phyloP scores from a whole-genome alignment of 92 coral and sea anemone genomes.

The Phenganax marumi region DNA sequence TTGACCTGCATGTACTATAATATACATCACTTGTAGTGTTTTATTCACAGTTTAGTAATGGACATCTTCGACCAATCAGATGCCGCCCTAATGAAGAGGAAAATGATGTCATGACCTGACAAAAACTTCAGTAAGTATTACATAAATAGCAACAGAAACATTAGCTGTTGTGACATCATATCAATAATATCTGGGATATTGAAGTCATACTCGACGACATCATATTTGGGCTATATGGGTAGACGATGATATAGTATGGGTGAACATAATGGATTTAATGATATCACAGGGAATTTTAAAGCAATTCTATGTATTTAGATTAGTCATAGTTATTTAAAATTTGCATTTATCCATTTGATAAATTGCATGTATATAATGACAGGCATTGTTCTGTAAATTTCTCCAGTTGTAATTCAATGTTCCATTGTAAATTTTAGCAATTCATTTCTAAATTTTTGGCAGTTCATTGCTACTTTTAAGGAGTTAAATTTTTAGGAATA shows the following conservation, averaged over 20 bases:
- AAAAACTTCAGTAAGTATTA: background rate
- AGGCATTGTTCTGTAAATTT: too few relatives aligned
- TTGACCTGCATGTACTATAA: background rate
- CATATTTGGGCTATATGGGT: background rate
- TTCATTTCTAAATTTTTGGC: too few relatives aligned
- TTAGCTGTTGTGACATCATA: background rate
- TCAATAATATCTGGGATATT: background rate
- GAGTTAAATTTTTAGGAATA: too few relatives aligned
- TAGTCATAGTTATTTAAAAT: background rate
- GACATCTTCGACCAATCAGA: slow-evolving; percentile 47
- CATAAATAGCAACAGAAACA: too few relatives aligned
- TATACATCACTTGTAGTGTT: background rate
- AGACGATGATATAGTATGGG: background rate
- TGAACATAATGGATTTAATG: background rate
- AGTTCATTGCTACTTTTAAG: too few relatives aligned
- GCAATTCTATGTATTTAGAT: background rate
- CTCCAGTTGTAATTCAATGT: too few relatives aligned
- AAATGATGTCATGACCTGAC: slow-evolving; percentile 72
- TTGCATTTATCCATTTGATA: slow-evolving; percentile 12
- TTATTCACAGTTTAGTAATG: slow-evolving; percentile 54
- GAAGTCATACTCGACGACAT: background rate
- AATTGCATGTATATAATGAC: background rate
- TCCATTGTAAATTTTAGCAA: too few relatives aligned
- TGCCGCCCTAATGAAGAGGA: slow-evolving; percentile 88
- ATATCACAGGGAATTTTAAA: background rate